Evolutionary conservation across 2,888 invertebrate species (phyloP).

Genomic region (Sesamia inferens): DNA sequence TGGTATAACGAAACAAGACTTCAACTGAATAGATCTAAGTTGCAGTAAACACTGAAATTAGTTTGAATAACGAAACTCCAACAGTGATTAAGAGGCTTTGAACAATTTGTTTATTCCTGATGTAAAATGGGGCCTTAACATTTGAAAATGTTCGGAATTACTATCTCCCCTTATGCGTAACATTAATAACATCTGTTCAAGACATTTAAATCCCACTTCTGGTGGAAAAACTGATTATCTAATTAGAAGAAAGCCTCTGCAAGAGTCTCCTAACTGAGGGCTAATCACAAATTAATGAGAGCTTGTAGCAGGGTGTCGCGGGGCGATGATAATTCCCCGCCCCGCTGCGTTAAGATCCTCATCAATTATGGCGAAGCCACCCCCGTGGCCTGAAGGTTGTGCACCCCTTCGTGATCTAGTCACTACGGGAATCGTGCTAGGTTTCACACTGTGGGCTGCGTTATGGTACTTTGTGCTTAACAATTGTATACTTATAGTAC

Average conservation of each 20-base stretch:
- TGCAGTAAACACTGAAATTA: constrained; percentile 25
- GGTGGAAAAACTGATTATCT: constrained; percentile 85
- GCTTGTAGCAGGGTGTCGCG: constrained; percentile 86
- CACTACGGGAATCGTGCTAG: constrained; percentile 53
- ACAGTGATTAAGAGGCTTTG: constrained; percentile 23
- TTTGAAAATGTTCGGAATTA: constrained; percentile 43
- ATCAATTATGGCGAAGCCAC: constrained; percentile 88
- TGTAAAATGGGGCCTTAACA: constrained; percentile 29
- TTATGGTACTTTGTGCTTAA: constrained; percentile 3
- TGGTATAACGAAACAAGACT: constrained; percentile 24
- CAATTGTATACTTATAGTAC: neutral
- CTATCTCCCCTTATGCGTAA: constrained; percentile 60
- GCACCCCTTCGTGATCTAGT: constrained; percentile 75
- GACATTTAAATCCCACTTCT: constrained; percentile 73
- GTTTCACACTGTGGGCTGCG: constrained; percentile 33
- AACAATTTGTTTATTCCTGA: constrained; percentile 45
- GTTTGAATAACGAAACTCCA: constrained; percentile 28
- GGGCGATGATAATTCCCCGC: constrained; percentile 87
- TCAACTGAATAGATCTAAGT: constrained; percentile 33
- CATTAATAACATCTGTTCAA: constrained; percentile 76
- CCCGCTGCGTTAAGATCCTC: constrained; percentile 89
- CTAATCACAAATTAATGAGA: constrained; percentile 90
- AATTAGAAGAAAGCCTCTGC: constrained; percentile 86
- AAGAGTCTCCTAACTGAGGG: constrained; percentile 83
- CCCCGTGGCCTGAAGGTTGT: constrained; percentile 69